Conservation (phyloP, 2,797 vertebrate species). For the Champsocephalus gunnari region DNA sequence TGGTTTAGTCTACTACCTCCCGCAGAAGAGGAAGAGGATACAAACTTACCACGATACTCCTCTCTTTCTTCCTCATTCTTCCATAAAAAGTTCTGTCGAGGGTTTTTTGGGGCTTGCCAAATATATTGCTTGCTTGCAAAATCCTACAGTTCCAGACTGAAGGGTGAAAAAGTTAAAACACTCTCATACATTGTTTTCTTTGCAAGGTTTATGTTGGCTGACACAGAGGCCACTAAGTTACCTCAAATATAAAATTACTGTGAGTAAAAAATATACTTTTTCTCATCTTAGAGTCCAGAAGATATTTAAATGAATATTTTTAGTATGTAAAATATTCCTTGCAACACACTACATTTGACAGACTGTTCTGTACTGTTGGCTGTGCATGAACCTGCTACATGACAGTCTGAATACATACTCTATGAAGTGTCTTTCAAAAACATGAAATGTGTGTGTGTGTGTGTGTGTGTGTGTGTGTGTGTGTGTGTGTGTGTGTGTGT, state of each 20-base stretch:
- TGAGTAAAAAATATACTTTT: neutral
- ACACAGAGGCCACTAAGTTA: no score
- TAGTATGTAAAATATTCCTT: neutral
- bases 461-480: constrained; percentile 35
- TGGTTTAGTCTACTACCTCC: neutral
- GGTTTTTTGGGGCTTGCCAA: neutral
- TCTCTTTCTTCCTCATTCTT: neutral
- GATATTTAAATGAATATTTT: neutral
- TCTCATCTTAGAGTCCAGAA: neutral
- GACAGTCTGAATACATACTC: neutral
- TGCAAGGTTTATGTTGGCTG: neutral
- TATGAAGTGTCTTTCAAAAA: neutral
- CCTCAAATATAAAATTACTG: no score
- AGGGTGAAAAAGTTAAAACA: neutral
- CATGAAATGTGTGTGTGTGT: neutral
- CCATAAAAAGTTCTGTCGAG: neutral
- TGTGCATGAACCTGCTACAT: neutral
- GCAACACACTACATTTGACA: neutral
- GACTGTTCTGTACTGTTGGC: neutral
- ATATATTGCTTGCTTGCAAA: no score
- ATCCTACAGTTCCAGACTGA: neutral
- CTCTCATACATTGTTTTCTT: no score
- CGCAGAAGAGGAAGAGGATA: neutral
- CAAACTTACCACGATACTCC: neutral
- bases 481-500: constrained; percentile 23